Evolutionary conservation across 2,797 vertebrate species (phyloP).

Genomic region (Sebastes oblongus): DNA sequence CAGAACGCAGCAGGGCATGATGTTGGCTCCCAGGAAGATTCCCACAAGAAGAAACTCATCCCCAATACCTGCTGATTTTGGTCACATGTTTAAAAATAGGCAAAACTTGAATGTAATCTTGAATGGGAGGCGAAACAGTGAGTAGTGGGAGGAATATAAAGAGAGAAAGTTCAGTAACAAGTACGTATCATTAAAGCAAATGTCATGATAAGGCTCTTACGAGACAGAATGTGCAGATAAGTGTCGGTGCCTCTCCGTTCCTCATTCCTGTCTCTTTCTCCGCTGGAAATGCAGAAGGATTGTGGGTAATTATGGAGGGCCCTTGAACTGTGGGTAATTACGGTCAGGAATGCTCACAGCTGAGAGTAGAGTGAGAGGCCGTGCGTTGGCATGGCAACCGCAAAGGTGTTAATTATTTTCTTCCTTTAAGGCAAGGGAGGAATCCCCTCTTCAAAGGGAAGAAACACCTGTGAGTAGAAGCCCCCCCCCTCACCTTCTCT

Average conservation of each 20-base stretch:
- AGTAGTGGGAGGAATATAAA: neutral
- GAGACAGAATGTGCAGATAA: slow-evolving; percentile 55
- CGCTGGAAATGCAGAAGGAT: slow-evolving; percentile 62
- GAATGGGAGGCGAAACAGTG: neutral
- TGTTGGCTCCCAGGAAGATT: neutral
- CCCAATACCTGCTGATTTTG: neutral
- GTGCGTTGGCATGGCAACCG: slow-evolving; percentile 85
- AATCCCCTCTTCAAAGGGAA: slow-evolving; percentile 75
- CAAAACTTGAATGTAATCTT: neutral
- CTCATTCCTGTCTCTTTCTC: slow-evolving; percentile 31
- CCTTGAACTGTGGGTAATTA: slow-evolving; percentile 86
- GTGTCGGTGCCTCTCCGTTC: neutral
- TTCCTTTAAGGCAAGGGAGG: slow-evolving; percentile 68
- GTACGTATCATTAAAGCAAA: slow-evolving; percentile 2
- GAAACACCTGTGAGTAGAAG: slow-evolving; percentile 70
- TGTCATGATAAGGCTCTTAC: slow-evolving; percentile 25
- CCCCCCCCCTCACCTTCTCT: neutral
- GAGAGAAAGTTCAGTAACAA: neutral
- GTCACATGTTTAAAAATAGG: neutral
- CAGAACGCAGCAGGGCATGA: neutral
- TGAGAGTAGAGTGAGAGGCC: slow-evolving; percentile 66
- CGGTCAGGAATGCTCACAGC: slow-evolving; percentile 79
- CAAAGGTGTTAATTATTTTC: slow-evolving; percentile 78
- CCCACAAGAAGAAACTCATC: neutral
- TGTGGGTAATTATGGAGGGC: slow-evolving; percentile 83